These are phyloP conservation scores for Trematomus bernacchii DNA, from an alignment of 2,797 vertebrate genomes.

Conservation along the genomic window DNA sequence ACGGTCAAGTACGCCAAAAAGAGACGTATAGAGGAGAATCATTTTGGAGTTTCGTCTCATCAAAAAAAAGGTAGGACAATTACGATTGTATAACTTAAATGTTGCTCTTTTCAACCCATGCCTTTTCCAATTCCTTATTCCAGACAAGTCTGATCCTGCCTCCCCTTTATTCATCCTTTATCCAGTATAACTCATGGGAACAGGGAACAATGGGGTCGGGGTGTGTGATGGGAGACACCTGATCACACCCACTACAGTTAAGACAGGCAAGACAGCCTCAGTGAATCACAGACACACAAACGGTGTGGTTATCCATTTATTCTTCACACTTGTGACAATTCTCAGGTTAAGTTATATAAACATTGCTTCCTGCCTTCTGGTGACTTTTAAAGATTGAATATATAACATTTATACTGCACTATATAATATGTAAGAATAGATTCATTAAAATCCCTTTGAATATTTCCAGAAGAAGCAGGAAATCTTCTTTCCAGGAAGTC, in stretches of 20 bases:
- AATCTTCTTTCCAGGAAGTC: too few relatives aligned
- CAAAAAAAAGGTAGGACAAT: constrained; percentile 74
- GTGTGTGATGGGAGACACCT: constrained; percentile 15
- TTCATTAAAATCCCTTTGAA: too few relatives aligned
- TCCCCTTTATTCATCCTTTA: constrained; percentile 5
- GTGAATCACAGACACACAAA: neutral
- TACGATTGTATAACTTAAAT: neutral
- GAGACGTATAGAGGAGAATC: constrained; percentile 71
- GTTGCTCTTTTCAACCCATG: constrained; percentile 8
- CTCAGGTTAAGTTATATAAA: too few relatives aligned
- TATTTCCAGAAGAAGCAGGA: too few relatives aligned
- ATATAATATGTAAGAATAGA: too few relatives aligned
- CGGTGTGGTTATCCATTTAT: neutral
- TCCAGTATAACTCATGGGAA: constrained; percentile 1
- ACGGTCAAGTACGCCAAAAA: constrained; percentile 77
- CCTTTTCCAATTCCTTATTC: neutral
- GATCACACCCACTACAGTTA: constrained; percentile 12
- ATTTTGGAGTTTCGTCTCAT: constrained; percentile 35
- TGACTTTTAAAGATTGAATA: too few relatives aligned
- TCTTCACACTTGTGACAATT: neutral
- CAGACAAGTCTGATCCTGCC: constrained; percentile 6
- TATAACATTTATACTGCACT: too few relatives aligned
- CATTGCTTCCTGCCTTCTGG: too few relatives aligned
- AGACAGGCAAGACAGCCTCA: constrained; percentile 11
- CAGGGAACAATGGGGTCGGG: neutral